Conservation (phyloP, 2,797 vertebrate species). For the Pseudochromis fuscus region DNA sequence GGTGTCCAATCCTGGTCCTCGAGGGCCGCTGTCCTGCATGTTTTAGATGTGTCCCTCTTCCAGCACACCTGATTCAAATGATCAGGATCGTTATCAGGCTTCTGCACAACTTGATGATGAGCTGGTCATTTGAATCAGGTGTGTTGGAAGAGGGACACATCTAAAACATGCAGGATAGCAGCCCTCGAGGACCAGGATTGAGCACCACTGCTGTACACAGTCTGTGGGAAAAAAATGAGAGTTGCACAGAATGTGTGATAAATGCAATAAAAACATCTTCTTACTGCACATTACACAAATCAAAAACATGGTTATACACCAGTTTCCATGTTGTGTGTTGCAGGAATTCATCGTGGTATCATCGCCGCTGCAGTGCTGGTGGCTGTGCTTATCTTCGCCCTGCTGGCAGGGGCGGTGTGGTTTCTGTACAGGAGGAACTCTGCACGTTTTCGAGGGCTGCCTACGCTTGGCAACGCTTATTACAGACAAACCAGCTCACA, state of each 20-base stretch:
- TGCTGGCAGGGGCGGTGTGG: conserved; percentile 82
- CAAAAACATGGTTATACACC: background rate
- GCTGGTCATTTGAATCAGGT: too few relatives aligned
- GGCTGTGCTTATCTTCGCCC: conserved; percentile 83
- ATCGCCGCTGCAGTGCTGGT: conserved; percentile 82
- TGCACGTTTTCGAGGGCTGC: conserved; percentile 78
- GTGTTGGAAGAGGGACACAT: too few relatives aligned
- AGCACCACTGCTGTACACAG: too few relatives aligned
- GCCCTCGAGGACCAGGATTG: too few relatives aligned
- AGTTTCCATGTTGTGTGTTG: conserved; percentile 48
- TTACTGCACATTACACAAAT: background rate
- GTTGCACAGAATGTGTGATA: background rate
- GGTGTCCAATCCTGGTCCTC: too few relatives aligned
- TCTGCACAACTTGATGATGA: too few relatives aligned
- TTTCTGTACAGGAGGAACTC: conserved; percentile 86
- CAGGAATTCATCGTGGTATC: conserved; percentile 84
- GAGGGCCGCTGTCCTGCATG: too few relatives aligned
- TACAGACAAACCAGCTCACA: conserved; percentile 86
- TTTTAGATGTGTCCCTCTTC: too few relatives aligned
- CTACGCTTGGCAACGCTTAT: conserved; percentile 82
- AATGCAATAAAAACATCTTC: background rate
- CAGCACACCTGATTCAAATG: too few relatives aligned
- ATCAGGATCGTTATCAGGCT: too few relatives aligned
- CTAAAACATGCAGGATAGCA: too few relatives aligned
- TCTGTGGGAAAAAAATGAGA: too few relatives aligned